phyloP scores from a whole-genome alignment of 2,113 vertebrate genomes.

The Bufo bufo region DNA sequence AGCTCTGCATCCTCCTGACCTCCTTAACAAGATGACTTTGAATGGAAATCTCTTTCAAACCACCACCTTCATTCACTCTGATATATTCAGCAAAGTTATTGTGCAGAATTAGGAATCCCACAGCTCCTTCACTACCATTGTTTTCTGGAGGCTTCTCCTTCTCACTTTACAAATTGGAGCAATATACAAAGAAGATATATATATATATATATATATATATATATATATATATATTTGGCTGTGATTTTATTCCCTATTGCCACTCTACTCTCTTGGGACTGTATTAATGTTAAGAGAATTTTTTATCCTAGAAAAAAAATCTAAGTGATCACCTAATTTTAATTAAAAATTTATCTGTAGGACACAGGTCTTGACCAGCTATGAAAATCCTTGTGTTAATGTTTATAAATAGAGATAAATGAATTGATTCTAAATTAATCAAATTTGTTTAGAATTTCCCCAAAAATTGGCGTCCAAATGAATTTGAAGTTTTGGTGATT shows the following conservation, averaged over 20 bases:
- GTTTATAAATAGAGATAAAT: no score
- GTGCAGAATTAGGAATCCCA: not conserved
- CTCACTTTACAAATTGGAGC: constrained; percentile 6
- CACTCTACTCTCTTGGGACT: not conserved
- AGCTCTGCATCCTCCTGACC: constrained; percentile 1
- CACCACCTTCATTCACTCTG: not conserved
- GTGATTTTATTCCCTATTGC: not conserved
- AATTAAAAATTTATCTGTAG: no score
- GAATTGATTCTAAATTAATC: no score
- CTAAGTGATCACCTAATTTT: no score
- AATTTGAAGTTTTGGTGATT: no score
- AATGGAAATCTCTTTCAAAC: not conserved
- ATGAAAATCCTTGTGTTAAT: no score
- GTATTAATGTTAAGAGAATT: no score
- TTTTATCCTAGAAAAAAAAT: no score
- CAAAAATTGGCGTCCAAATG: no score
- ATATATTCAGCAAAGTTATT: not conserved
- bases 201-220: not conserved
- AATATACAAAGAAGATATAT: not conserved
- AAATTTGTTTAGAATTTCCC: no score
- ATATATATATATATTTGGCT: not conserved
- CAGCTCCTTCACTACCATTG: not conserved
- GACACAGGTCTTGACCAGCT: no score
- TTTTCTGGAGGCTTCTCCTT: not conserved
- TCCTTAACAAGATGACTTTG: not conserved